Evolutionary conservation across 2,797 vertebrate species (phyloP), one percentile per base, ranked within the genome.

Genomic region (Erpetoichthys calabaricus): DNA sequence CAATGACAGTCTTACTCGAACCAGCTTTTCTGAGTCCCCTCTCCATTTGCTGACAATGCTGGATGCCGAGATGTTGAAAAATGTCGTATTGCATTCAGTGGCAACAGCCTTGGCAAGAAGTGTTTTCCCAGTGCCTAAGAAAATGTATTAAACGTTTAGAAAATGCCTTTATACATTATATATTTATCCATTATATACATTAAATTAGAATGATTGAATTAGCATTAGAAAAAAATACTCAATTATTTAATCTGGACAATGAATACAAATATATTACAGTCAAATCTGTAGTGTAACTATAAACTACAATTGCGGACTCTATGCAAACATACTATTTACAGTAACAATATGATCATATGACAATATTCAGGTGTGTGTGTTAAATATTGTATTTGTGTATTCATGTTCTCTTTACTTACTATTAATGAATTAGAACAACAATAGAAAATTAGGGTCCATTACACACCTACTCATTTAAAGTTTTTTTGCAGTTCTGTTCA

Each of bases 11-110:
- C 75, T 64, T 75, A 98, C 95, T 87, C 89, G 79, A 60, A 98
- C 91, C 53, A 99, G 89, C 64, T 98, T 99, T 76, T 98, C 95
- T 0, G 94, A 98, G 69, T 98, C 91, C 41, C 94, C 94, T 56
- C 94, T 91, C 95, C 94, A 99, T 66, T 99, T 99, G 85, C 95
- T 99, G 73, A 97, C 90, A 45, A 98, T 96, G 69, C 90, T 98
- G 56, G 94, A 96, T 6, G 94, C 91, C 1, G 93, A 97, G 69
- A 98, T 95, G 76, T 99, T 99, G 72, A 98, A 99, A 79, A 99
- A 98, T 0, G 94, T 98, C 0, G 92, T 98, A 47, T 84, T 91
- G 62, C 94, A 91, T 70, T 97, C 95, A 0, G 94, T 95, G 52
- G 95, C 95, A 52, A 99, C 94, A 1, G 94, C 95, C 77, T 97